phyloP scores from a whole-genome alignment of 2,113 vertebrate genomes.

The Dasyornis broadbenti region DNA sequence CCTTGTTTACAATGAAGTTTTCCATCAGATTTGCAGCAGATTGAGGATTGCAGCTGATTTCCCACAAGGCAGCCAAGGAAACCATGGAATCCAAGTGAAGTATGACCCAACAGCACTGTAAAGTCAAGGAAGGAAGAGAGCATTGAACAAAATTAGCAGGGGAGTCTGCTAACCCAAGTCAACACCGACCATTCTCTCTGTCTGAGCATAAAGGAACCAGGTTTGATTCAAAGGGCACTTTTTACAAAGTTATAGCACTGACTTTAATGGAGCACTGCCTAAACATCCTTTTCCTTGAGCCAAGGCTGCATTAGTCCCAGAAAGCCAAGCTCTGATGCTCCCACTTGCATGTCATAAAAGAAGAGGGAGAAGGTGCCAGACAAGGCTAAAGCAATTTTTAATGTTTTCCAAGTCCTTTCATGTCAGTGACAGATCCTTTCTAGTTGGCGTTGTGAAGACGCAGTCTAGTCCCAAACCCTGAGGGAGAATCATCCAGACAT shows the following conservation, averaged over 20 bases:
- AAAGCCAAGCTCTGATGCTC: neutral
- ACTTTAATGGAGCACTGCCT: neutral
- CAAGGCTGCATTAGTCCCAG: neutral
- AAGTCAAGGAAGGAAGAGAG: neutral
- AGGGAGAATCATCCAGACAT: neutral
- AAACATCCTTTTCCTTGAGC: neutral
- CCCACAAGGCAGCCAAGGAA: neutral
- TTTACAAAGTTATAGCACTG: neutral
- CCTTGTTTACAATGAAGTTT: neutral
- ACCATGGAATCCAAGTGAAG: neutral
- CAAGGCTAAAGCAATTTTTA: neutral
- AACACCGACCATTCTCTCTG: neutral
- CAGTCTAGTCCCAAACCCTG: neutral
- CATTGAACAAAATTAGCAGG: neutral
- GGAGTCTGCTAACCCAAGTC: neutral
- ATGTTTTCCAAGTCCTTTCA: neutral
- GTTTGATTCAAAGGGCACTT: neutral
- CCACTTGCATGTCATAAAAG: neutral
- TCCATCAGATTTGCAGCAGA: neutral
- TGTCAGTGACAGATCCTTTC: neutral
- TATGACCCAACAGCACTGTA: rapidly evolving
- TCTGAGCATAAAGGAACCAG: neutral
- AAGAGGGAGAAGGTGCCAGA: neutral
- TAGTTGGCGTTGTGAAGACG: rapidly evolving
- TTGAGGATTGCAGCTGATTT: neutral